Percentiles rank a stretch among this genome's conserved stretches.
phyloP scores from a whole-genome alignment of 2,797 vertebrate species.

The Onychomys leucogaster region DNA sequence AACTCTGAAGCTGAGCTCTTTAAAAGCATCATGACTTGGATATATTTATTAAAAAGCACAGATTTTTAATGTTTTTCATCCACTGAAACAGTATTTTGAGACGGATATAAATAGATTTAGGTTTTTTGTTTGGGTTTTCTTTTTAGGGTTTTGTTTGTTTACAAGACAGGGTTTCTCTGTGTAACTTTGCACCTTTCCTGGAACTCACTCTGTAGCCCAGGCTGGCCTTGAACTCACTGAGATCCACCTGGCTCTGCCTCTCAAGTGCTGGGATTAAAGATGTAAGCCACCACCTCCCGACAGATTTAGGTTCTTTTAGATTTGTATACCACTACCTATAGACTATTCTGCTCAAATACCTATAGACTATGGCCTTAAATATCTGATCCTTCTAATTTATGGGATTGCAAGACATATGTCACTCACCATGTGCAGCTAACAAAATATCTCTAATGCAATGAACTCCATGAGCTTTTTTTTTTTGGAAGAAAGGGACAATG shows the following conservation, averaged over 20 bases:
- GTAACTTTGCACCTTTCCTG: no score
- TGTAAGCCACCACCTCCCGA: no score
- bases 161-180: no score
- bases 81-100: background rate
- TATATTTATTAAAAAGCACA: background rate
- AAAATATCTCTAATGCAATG: background rate
- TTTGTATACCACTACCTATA: background rate
- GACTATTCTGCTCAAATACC: background rate
- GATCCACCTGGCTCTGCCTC: no score
- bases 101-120: background rate
- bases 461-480: background rate
- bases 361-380: background rate
- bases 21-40: background rate
- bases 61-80: background rate
- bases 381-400: background rate
- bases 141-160: no score
- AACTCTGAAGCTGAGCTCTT: background rate
- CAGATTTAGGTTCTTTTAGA: background rate
- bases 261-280: no score
- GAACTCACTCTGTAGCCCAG: no score
- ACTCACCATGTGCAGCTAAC: background rate
- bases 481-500: background rate
- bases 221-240: no score
- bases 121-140: no score
- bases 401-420: background rate